A percentile compares a stretch with the other conserved stretches of the same genome.
phyloP scores from a whole-genome alignment of 1,140 invertebrate species.

The Megalonaias nervosa region DNA sequence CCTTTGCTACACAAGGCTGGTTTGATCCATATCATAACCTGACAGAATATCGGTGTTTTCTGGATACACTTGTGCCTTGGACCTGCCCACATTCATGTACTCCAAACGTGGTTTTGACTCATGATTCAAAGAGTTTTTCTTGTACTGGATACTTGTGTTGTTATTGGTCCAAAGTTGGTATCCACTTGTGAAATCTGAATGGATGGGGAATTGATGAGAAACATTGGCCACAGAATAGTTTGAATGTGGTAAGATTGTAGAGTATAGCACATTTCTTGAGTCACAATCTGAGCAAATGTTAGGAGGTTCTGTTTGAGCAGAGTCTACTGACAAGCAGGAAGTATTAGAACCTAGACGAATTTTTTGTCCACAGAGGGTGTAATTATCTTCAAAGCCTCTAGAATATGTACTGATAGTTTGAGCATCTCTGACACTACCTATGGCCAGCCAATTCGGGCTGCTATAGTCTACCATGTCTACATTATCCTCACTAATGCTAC shows the following conservation, averaged over 20 bases:
- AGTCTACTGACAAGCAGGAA: constrained; percentile 32
- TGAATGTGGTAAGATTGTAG: constrained; percentile 30
- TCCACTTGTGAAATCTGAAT: background rate
- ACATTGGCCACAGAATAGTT: constrained; percentile 38
- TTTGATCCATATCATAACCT: constrained; percentile 34
- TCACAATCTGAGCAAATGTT: constrained; percentile 10
- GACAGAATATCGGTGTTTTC: constrained; percentile 18
- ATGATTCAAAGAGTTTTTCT: background rate
- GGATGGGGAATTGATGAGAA: constrained; percentile 13
- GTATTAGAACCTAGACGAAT: constrained; percentile 23
- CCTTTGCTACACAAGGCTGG: constrained; percentile 24
- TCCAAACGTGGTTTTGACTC: constrained; percentile 15
- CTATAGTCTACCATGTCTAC: no score
- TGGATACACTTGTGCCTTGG: constrained; percentile 25
- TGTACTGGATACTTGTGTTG: constrained; percentile 13
- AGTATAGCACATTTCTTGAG: constrained; percentile 22
- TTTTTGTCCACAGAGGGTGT: background rate
- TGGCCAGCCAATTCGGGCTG: no score
- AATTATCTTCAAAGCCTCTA: no score
- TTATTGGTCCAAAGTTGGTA: background rate
- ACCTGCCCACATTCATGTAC: constrained; percentile 21
- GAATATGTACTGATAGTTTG: no score
- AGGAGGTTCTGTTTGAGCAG: constrained; percentile 30
- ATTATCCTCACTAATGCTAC: no score
- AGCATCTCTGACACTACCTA: no score